phyloP scores from a whole-genome alignment of 2,888 invertebrate genomes.

The Myopa testacea region DNA sequence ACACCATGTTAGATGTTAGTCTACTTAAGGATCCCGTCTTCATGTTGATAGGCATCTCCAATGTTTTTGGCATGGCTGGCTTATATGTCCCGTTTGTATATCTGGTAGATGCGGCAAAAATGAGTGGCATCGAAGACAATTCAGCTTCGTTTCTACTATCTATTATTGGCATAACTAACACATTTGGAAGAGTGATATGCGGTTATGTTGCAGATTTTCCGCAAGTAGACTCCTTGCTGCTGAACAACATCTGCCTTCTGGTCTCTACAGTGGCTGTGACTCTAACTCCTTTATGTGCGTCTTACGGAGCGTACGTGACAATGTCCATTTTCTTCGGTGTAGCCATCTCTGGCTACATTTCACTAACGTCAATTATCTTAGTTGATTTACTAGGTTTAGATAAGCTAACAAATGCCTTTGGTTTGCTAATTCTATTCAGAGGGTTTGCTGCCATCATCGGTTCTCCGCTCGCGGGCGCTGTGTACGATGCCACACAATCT shows the following conservation, averaged over 20 bases:
- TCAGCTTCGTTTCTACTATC: constrained; percentile 71
- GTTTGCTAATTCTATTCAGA: constrained; percentile 93
- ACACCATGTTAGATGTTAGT: constrained; percentile 92
- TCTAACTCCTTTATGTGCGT: constrained; percentile 84
- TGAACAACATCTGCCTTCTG: constrained; percentile 93
- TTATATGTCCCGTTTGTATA: constrained; percentile 97
- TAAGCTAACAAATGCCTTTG: constrained; percentile 96
- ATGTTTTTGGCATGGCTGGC: constrained; percentile 97
- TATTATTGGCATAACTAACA: constrained; percentile 91
- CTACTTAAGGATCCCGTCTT: constrained; percentile 90
- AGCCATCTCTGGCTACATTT: constrained; percentile 96
- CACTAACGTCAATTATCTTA: constrained; percentile 96
- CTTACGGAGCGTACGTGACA: constrained; percentile 80
- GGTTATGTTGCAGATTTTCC: constrained; percentile 94
- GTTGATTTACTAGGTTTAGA: constrained; percentile 96
- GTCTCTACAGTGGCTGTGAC: constrained; percentile 89
- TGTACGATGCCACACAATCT: constrained; percentile 87
- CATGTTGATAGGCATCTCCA: constrained; percentile 91
- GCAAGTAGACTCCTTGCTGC: constrained; percentile 88
- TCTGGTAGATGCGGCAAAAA: constrained; percentile 83
- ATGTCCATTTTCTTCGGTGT: constrained; percentile 92
- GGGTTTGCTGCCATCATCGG: constrained; percentile 93
- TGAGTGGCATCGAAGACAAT: constrained; percentile 77
- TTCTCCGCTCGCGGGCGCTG: constrained; percentile 85
- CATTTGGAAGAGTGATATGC: constrained; percentile 88